Base-by-base conservation (phyloP, 2,797 vertebrate genomes). In the Sandelia bainsii region DNA sequence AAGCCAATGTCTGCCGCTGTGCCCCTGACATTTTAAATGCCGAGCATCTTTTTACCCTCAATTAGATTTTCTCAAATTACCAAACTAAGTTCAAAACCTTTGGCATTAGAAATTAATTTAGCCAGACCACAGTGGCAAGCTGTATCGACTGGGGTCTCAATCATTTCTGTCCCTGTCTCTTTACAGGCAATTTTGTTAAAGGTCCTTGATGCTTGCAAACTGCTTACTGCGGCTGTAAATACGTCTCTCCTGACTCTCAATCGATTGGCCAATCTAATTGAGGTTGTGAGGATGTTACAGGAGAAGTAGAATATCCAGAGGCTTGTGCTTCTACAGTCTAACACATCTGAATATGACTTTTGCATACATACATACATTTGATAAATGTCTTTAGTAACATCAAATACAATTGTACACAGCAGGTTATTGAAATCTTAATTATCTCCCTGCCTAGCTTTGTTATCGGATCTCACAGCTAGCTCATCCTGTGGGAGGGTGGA, bases 171-270 rank as follows among this genome's bases (percentile, higher is more conserved):
- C 67, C 44, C 75, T 6, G 69, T 82, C 74, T 90, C 76, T 86
- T 89, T 82, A 59, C 69, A 77, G 81, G 91, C 89, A 92, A 92
- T 92, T 93, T 84, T 84, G 90, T 91, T 92, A 93, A 94, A 93
- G 89, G 88, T 86, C 83, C 80, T 75, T 69, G 77, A 89, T 86
- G 83, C 79, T 82, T 78, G 82, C 90, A 79, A 90, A 90, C 87
- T 89, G 90, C 90, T 88, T 89, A 86, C 84, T 77, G 84, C 29
- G 78, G 82, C 89, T 88, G 86, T 91, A 92, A 92, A 93, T 90
- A 89, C 87, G 83, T 90, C 89, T 91, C 86, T 86, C 76, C 53
- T 73, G 89, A 91, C 90, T 85, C 79, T 39, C 69, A 85, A 92
- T 93, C 89, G 81, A 93, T 93, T 59, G 83, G 25, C 77, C 83